Evolutionary conservation across 1,140 invertebrate species (phyloP), one percentile per base, ranked within the genome.

Genomic region (Arctopsyche grandis): DNA sequence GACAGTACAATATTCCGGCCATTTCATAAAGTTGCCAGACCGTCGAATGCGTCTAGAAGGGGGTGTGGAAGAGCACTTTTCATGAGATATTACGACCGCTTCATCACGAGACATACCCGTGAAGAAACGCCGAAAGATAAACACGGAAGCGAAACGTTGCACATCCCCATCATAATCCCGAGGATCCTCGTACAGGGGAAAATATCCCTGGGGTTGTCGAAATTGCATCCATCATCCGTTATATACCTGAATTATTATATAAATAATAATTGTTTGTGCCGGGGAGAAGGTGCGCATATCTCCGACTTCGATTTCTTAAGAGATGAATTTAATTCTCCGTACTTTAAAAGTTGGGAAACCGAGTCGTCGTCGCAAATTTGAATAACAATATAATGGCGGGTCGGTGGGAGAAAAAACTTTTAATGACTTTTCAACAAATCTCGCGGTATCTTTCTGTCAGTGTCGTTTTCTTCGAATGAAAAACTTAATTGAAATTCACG

Each of bases 21-120:
- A 14, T 69, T 69, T 69, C 24, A 69, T 69, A 38, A 69, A 69
- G 56, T 46, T 16, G 69, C 26, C n/a, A 43, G 7, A 43, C 22
- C 29, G 7, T 38, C 29, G 66, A 69, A 69, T n/a, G 26, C 10
- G 29, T 66, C 48, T 14, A 19, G 56, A 19, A 19, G 16, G 56
- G 56, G 56, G 56, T 60, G 29, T 60, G 73, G 70, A 43, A 69
- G 14, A 69, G 69, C 75, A 80, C 75, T 77, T 80, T 80, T 80
- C 79, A 80, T 52, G 79, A 80, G 75, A 80, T 80, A 80, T 80
- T 80, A 75, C 79, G 69, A 58, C 63, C 76, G 74, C 79, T 80
- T 80, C 79, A 80, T 80, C 79, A 80, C 76, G 52, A 56, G 52
- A 56, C 7, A 38, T 38, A 38, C 29, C 29, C 29, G 29, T 38